Evolutionary conservation across 2,888 invertebrate species (phyloP), one percentile per base, ranked within the genome.

Genomic region (Parapristionchus giblindavisi): DNA sequence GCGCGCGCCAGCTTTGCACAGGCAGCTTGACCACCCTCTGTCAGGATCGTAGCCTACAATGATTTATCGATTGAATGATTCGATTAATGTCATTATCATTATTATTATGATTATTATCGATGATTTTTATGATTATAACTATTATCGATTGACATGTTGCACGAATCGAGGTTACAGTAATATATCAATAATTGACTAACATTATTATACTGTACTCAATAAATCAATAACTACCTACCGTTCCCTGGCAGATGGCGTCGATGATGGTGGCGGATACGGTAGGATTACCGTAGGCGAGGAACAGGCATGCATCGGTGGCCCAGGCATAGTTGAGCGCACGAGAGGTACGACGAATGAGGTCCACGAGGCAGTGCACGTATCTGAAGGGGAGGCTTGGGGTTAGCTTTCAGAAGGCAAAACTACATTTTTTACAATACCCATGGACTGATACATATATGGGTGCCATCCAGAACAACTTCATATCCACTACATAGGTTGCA

Each of bases 291-390:
- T 24, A 43, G 29, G 43, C 40, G 0, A 65, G 63, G 17, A 8
- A 65, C 29, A 43, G 43, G 21, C 27, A 3, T 14, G 29, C 63
- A 4, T 43, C 2, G 0, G 36, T 5, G 29, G 29, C 63, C 63
- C 63, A 65, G 24, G n/a, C 29, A 2, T 43, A 29, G 24, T 27
- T 17, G 6, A 1, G 21, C 43, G 43, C 14, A 17, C 63, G 63
- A n/a, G 2, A 29, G 21, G 43, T n/a, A n/a, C 63, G 63, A 65
- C 63, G 63, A 34, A 65, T 27, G 17, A 65, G 3, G 8, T 65
- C 63, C 5, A 65, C 11, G 21, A 65, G 27, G n/a, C 43, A 29
- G 1, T 27, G 24, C 2, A 65, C 21, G 63, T 17, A 65, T 36
- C 63, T 65, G 43, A 3, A 56, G 29, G 32, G 27, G n/a, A n/a